These are phyloP conservation scores for Gymnodraco acuticeps DNA, from an alignment of 2,797 vertebrate genomes.

Conservation along the genomic window DNA sequence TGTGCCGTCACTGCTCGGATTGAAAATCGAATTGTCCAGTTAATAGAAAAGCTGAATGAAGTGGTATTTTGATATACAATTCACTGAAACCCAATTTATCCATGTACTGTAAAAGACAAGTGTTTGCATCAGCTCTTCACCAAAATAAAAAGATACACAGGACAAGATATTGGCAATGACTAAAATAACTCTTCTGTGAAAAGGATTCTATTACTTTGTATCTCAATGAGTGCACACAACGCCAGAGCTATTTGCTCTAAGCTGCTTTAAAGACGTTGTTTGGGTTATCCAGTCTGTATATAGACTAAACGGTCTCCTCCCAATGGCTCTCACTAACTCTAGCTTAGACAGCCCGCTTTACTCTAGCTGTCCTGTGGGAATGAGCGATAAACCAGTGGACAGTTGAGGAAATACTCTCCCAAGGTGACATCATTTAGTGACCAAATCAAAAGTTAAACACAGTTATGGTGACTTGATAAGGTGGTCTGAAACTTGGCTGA, in stretches of 20 bases:
- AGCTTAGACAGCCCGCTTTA: conserved; percentile 24
- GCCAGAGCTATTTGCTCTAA: conserved; percentile 42
- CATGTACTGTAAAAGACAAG: neutral
- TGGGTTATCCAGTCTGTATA: conserved; percentile 44
- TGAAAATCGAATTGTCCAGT: neutral
- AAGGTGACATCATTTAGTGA: neutral
- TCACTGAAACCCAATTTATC: neutral
- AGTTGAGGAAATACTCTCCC: neutral
- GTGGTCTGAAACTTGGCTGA: neutral
- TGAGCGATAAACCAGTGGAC: neutral
- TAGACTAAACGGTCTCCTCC: conserved; percentile 27
- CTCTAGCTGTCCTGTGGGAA: conserved; percentile 13
- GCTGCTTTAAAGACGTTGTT: conserved; percentile 43
- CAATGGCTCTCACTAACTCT: conserved; percentile 2
- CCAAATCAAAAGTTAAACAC: neutral
- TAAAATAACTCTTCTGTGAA: neutral
- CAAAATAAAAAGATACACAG: neutral
- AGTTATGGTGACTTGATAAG: neutral
- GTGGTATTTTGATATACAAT: neutral
- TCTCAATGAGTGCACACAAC: neutral
- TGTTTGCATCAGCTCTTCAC: neutral
- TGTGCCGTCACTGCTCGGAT: neutral
- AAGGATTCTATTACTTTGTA: neutral
- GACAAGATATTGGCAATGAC: neutral
- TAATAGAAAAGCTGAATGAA: neutral